Conservation (phyloP, 2,113 vertebrate genomes). For the Maccullochella peelii region DNA sequence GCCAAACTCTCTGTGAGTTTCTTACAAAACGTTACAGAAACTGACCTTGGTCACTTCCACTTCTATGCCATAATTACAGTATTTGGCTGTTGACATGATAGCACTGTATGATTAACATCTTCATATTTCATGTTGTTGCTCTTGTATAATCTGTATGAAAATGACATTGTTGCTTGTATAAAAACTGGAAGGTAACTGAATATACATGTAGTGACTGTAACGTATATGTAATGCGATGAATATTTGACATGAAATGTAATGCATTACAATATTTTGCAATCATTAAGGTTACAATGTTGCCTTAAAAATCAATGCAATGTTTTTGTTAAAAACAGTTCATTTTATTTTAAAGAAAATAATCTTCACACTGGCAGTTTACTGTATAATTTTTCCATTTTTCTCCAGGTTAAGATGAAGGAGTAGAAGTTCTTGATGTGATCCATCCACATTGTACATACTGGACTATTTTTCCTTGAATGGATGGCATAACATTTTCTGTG, state of each 20-base stretch:
- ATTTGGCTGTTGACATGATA: neutral
- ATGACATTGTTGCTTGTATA: neutral
- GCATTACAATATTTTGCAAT: constrained; percentile 20
- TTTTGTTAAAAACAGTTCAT: neutral
- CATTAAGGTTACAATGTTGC: constrained; percentile 49
- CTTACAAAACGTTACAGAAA: neutral
- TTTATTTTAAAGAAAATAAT: neutral
- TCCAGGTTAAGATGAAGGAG: neutral
- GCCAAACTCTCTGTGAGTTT: neutral
- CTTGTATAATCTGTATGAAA: constrained; percentile 26
- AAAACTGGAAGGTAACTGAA: neutral
- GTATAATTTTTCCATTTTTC: neutral
- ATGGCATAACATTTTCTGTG: neutral
- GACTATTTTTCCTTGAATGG: neutral
- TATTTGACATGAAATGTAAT: constrained; percentile 1
- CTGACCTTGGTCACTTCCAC: neutral
- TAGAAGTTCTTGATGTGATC: neutral
- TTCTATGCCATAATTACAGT: neutral
- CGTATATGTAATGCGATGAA: neutral
- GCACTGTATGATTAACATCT: neutral
- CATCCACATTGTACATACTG: neutral
- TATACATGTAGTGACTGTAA: neutral
- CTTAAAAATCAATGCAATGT: constrained; percentile 57
- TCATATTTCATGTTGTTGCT: constrained; percentile 23
- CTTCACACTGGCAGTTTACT: neutral